Evolutionary conservation across 2,113 vertebrate genomes (phyloP).

Genomic region (Callionymus lyra): DNA sequence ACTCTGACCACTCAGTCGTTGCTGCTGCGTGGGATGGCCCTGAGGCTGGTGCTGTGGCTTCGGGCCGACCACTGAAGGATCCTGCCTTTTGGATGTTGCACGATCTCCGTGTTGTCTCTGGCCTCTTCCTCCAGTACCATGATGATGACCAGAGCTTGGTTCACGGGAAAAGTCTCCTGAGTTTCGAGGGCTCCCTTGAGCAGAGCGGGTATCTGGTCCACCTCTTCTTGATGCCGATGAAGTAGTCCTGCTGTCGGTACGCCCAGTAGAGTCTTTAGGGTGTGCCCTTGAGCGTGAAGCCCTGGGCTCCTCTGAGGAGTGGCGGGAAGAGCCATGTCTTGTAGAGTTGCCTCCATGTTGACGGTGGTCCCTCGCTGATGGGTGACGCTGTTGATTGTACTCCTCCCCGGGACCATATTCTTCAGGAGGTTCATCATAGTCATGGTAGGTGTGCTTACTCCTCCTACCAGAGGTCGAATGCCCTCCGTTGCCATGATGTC

Average conservation of each 20-base stretch:
- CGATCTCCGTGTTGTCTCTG: conserved; percentile 68
- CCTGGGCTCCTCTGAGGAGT: conserved; percentile 76
- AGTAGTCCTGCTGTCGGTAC: conserved; percentile 72
- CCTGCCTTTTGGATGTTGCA: conserved; percentile 61
- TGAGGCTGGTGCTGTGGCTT: conserved; percentile 63
- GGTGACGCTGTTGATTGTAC: conserved; percentile 72
- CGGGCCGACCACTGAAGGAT: conserved; percentile 47
- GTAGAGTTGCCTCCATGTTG: conserved; percentile 81
- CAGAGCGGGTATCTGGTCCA: conserved; percentile 64
- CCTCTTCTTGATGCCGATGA: conserved; percentile 73
- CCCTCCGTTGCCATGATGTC: conserved; percentile 78
- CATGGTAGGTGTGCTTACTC: conserved; percentile 86
- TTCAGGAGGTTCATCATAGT: conserved; percentile 89
- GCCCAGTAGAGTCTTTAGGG: conserved; percentile 71
- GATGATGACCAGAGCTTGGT: conserved; percentile 68
- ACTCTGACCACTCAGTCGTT: conserved; percentile 45
- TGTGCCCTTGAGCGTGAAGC: conserved; percentile 78
- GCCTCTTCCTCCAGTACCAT: conserved; percentile 70
- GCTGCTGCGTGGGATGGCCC: conserved; percentile 45
- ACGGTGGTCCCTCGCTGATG: conserved; percentile 80
- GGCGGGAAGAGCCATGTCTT: conserved; percentile 79
- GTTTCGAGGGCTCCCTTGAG: conserved; percentile 70
- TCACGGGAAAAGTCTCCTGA: conserved; percentile 78
- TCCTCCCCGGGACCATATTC: conserved; percentile 87
- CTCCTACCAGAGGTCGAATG: conserved; percentile 86